Evolutionary conservation across 2,113 vertebrate species (phyloP).

Genomic region (Oophaga pumilio): DNA sequence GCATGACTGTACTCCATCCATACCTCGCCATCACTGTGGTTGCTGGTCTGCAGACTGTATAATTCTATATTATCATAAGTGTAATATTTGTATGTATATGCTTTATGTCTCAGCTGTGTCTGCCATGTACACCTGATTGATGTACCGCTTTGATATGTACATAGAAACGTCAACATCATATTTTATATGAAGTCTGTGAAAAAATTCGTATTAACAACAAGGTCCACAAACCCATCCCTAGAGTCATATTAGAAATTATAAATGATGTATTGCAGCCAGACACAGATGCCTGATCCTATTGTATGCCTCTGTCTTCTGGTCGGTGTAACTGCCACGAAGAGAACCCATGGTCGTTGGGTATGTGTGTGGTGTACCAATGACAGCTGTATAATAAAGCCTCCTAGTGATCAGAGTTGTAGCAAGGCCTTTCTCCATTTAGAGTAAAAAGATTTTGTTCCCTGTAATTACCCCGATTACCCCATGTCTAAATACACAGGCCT

Average conservation of each 20-base stretch:
- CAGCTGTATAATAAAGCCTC: not conserved
- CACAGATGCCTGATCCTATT: not conserved
- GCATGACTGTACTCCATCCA: not conserved
- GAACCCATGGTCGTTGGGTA: not conserved
- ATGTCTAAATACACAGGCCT: no score
- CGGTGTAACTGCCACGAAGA: not conserved
- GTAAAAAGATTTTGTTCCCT: no score
- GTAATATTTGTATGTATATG: not conserved
- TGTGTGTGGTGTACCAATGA: not conserved
- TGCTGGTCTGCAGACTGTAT: not conserved
- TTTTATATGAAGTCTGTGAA: not conserved
- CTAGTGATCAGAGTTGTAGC: not conserved
- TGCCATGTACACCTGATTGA: not conserved
- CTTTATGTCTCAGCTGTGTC: not conserved
- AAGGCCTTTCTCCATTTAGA: no score
- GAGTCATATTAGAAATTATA: not conserved
- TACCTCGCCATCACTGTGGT: not conserved
- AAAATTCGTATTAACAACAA: not conserved
- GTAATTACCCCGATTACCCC: no score
- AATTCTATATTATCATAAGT: not conserved
- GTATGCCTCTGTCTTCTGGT: not conserved
- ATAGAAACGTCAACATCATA: not conserved
- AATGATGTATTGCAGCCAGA: not conserved
- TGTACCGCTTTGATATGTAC: slow-evolving; percentile 8
- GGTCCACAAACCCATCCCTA: not conserved